A percentile compares a stretch with the other conserved stretches of the same genome.
Conservation (phyloP, 2,888 invertebrate species). For the Microplitis deprimator region DNA sequence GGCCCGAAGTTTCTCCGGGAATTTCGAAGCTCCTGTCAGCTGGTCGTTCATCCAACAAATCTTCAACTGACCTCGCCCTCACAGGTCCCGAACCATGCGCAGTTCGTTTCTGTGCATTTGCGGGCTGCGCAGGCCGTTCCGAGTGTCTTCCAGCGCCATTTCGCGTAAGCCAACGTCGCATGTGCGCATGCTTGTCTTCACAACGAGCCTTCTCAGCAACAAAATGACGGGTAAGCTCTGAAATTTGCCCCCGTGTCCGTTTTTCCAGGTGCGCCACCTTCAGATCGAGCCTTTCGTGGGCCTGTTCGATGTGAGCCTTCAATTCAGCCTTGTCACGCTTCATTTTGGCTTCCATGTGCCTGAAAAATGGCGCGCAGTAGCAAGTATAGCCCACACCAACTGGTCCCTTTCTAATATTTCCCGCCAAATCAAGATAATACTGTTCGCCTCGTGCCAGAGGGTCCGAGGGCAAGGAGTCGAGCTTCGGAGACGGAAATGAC, state of each 20-base stretch:
- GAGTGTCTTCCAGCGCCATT: slow-evolving; percentile 77
- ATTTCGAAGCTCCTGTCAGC: slow-evolving; percentile 65
- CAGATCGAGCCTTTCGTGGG: slow-evolving; percentile 84
- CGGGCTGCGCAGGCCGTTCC: slow-evolving; percentile 72
- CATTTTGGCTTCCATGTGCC: slow-evolving; percentile 87
- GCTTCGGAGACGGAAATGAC: slow-evolving; percentile 87
- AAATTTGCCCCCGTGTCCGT: slow-evolving; percentile 81
- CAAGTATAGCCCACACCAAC: slow-evolving; percentile 95
- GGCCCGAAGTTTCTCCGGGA: slow-evolving; percentile 61
- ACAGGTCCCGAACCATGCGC: slow-evolving; percentile 71
- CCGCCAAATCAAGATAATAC: slow-evolving; percentile 94
- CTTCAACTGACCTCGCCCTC: slow-evolving; percentile 80
- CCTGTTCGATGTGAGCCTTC: slow-evolving; percentile 83
- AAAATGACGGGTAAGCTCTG: slow-evolving; percentile 79
- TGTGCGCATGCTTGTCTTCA: slow-evolving; percentile 77
- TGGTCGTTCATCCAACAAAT: slow-evolving; percentile 75
- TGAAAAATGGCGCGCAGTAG: slow-evolving; percentile 93
- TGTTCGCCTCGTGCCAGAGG: slow-evolving; percentile 91
- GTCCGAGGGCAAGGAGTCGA: slow-evolving; percentile 89
- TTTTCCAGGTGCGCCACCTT: slow-evolving; percentile 86
- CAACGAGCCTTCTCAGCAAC: slow-evolving; percentile 78
- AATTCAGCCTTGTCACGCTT: slow-evolving; percentile 86
- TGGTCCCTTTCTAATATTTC: slow-evolving; percentile 95
- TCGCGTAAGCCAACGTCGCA: slow-evolving; percentile 81
- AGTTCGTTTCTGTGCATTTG: slow-evolving; percentile 67